Evolutionary conservation across 2,797 vertebrate genomes (phyloP), one percentile per base, ranked within the genome.

Genomic region (Anableps anableps): DNA sequence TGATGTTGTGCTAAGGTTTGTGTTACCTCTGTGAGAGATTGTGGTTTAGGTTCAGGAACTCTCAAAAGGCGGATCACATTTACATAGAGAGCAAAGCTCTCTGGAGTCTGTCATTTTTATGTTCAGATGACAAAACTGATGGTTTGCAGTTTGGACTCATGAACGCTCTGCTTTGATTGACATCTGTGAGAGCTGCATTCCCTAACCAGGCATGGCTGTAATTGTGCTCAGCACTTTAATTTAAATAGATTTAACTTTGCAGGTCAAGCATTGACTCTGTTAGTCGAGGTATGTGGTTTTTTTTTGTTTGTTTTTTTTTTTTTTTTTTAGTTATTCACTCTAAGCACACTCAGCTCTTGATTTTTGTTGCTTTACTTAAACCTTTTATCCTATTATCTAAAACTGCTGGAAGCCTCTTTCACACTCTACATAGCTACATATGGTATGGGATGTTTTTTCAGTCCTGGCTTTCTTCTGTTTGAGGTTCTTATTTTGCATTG

Each of bases 1-100:
- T 86, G 85, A 83, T 76, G 79, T 9, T 1, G 68, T 16, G 21
- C 75, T 90, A 80, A 21, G 31, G 79, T 89, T 91, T 87, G 79
- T 83, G 26, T 70, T 48, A 34, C 79, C n/a, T 21, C 51, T 62
- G n/a, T 5, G 1, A 51, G 51, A 4, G 1, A 66, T 48, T 73
- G 74, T 29, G 34, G 75, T 31, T 72, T 14, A 71, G 45, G 43
- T 78, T 78, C 58, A 74, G 72, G 43, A 79, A 50, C 79, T 47
- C 74, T 86, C 48, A 87, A 79, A 90, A 62, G 80, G 76, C 82
- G 80, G 53, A 74, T 85, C 70, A 58, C 75, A 41, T 74, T 71
- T 38, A 81, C 73, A 74, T n/a, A 23, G 60, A 31, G 17, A 62
- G 14, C 17, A 62, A 34, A 62, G 29, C 82, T 47, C 38, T 76